These are phyloP conservation scores for Zeuzera pyrina DNA, from an alignment of 2,888 invertebrate species.

Conservation along the genomic window DNA sequence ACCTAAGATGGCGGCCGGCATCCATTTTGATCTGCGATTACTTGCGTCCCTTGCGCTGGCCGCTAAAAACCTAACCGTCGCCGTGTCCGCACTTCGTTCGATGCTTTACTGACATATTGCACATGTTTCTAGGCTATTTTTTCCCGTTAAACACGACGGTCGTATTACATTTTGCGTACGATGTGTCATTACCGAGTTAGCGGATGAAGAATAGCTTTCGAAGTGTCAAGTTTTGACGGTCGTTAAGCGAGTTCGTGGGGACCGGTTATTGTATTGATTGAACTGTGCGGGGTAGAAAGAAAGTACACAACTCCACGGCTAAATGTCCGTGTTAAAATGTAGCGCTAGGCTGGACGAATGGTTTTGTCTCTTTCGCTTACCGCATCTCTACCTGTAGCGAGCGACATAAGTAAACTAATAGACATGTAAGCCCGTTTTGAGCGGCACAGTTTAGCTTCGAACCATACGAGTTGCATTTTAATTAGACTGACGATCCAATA, in stretches of 20 bases:
- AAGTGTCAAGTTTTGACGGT: constrained; percentile 13
- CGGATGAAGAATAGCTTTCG: constrained; percentile 21
- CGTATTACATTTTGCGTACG: constrained; percentile 22
- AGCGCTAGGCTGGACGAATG: constrained; percentile 21
- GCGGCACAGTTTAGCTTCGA: too few species aligned
- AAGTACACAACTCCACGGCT: constrained; percentile 34
- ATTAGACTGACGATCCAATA: too few species aligned
- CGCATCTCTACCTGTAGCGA: constrained; percentile 29
- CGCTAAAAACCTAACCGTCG: constrained; percentile 61
- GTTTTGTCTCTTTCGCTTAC: constrained; percentile 13
- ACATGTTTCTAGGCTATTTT: constrained; percentile 68
- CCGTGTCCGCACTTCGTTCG: constrained; percentile 43
- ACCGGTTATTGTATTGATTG: constrained; percentile 56
- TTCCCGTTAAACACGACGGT: constrained; percentile 60
- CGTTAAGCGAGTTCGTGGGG: constrained; percentile 11
- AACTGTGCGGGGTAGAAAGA: constrained; percentile 32
- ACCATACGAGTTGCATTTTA: too few species aligned
- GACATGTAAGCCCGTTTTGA: too few species aligned
- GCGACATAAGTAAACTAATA: too few species aligned
- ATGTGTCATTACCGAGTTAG: too few species aligned
- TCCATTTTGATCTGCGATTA: constrained; percentile 73
- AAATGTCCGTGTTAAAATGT: constrained; percentile 47
- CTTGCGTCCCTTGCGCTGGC: constrained; percentile 48
- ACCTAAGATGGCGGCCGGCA: constrained; percentile 67
- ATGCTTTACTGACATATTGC: constrained; percentile 54